Evolutionary conservation across 2,888 invertebrate species (phyloP).

Genomic region (Oligia fasciuncula): DNA sequence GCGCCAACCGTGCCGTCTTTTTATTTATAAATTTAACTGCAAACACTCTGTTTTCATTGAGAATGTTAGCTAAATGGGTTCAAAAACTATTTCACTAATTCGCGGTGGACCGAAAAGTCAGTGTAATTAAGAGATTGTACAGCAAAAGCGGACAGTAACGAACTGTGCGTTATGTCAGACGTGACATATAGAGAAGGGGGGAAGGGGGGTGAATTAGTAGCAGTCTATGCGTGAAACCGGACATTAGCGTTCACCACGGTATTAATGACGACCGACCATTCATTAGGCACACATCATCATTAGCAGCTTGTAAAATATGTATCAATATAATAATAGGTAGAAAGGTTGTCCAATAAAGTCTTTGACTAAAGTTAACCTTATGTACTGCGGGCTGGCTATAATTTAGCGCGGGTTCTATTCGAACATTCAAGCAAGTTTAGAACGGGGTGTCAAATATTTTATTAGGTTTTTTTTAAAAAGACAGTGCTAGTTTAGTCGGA

Average conservation of each 20-base stretch:
- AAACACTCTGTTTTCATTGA: conserved; percentile 43
- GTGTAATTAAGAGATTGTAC: conserved; percentile 74
- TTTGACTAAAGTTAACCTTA: no score
- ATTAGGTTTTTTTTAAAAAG: no score
- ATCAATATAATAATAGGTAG: not conserved
- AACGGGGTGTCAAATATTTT: no score
- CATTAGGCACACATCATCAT: conserved; percentile 57
- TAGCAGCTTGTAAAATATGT: conserved; percentile 53
- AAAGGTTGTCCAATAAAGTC: no score
- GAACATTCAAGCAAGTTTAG: no score
- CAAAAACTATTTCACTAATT: conserved; percentile 60
- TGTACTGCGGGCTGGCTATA: no score
- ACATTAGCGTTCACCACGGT: conserved; percentile 62
- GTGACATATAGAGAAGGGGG: conserved; percentile 60
- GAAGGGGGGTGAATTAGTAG: conserved; percentile 66
- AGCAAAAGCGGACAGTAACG: conserved; percentile 71
- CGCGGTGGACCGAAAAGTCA: conserved; percentile 52
- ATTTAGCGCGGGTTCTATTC: no score
- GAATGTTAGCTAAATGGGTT: conserved; percentile 34
- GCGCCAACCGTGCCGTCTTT: no score
- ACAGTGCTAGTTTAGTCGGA: no score
- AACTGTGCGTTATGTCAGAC: conserved; percentile 71
- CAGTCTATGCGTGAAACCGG: conserved; percentile 72
- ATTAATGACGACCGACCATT: conserved; percentile 66
- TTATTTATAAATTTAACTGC: conserved; percentile 1